Base-by-base conservation (phyloP, 1,140 invertebrate species). In the Drosophila ohnishii region DNA sequence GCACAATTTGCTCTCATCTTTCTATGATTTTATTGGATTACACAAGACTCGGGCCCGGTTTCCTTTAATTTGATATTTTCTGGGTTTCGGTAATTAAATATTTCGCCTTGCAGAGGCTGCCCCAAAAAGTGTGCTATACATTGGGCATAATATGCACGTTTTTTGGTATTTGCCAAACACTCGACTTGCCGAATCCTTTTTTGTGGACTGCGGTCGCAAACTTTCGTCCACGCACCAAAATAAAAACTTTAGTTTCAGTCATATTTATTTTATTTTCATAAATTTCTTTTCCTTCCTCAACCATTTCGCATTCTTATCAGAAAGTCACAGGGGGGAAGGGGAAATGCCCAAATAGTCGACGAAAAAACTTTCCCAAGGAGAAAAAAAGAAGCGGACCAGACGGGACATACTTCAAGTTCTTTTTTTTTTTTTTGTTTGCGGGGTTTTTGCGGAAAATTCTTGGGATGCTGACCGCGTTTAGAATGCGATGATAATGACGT, bases 261-360 rank as follows among this genome's bases (percentile, higher is more conserved):
- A 57, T 80, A 85, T 85, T 75, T 67, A 75, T 80, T 78, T 78
- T 78, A 78, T 83, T 84, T 72, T 72, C 57, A 76, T 83, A 64
- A 83, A 79, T 78, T 82, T 70, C 35, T 34, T 59, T 84, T 78
- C 81, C 64, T 75, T 74, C 79, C 74, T 64, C 44, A 39, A 32
- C 74, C 58, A 87, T 80, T 69, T 83, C 67, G 72, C 67, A 86
- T 79, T 87, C 83, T 83, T 79, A 87, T 87, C 83, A 79, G 63
- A 76, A 55, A 55, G 51, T 28, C 25, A 37, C 8, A 37, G 32
- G 35, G 7, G 40, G 19, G 32, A 30, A 14, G 16, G 25, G 34
- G 14, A 56, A 62, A 35, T 63, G 65, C 28, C 51, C 61, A 32
- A 69, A 69, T 44, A 66, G 59, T 74, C 73, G 40, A 55, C 16